Evolutionary conservation across 1,140 invertebrate genomes (phyloP), one percentile per base, ranked within the genome.

Genomic region (Cherax destructor): DNA sequence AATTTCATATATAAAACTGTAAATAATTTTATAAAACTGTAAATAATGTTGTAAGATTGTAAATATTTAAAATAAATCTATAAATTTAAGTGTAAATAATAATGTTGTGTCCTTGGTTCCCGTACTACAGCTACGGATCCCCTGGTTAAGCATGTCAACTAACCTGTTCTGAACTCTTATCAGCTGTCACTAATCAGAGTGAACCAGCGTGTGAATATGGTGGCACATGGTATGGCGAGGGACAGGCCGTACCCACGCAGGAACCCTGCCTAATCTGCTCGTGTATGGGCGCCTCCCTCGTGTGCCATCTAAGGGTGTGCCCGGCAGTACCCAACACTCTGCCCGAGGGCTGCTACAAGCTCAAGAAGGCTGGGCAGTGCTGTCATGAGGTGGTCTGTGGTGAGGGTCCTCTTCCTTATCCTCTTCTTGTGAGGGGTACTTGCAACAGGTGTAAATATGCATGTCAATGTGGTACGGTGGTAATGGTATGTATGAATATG

Each of bases 251-350:
- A 47, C 49, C 85, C 74, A 87, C 85, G 24, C 52, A 79, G 30
- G 85, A 87, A 52, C 85, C 85, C 74, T 87, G 85, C 50, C n/a
- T 87, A 24, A 74, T 61, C 52, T 87, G 85, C 76, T 56, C 85
- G 1, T 87, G 85, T 76, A 87, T 21, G n/a, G 41, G 59, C 41
- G 85, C 85, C 65, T 79, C 85, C 13, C 85, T 87, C 65, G 85
- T 79, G n/a, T 87, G 85, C 52, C 85, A 79, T 52, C 76, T 87
- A 76, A 87, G 85, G 85, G 74, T 87, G 5, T 87, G 85, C 56
- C 85, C 85, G 1, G 52, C 85, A 6, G 85, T 87, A 56, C 74
- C 85, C 7, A 41, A 18, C 50, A 18, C n/a, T 7, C 74, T 87
- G 85, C 85, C 85, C 9, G 13, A 47, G 11, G 85, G 85, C 1